Base-by-base conservation (phyloP, 2,113 vertebrate species). In the Echinops telfairi region DNA sequence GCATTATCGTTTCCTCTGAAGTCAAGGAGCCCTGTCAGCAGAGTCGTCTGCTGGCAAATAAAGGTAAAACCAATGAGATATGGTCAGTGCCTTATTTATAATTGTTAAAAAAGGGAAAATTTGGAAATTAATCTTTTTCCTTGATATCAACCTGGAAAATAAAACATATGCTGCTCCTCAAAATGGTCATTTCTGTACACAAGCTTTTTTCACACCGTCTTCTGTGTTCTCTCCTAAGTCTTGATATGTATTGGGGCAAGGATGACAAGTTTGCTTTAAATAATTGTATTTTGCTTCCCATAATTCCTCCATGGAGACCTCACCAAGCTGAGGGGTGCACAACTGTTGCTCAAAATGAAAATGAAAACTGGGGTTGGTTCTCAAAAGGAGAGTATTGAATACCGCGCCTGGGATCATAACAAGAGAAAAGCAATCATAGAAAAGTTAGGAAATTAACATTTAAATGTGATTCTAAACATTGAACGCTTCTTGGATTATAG, bases 1-100 rank as follows among this genome's bases (percentile, higher is more conserved):
- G 38, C 88, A 97, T 99, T 84, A 97, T 97, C 57, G 98, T 99
- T 98, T 99, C 99, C 0, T 99, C 99, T 93, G 99, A 99, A 95
- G 98, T 98, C 89, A 94, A 91, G 15, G 97, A 98, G 53, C 97
- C 98, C 66, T 98, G 98, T 94, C 92, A 5, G 86, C 98, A 96
- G 73, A 99, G 98, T 79, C 79, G 31, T 80, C 98, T 99, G 94
- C 96, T 99, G 58, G 98, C 98, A 97, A 99, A 99, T 96, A 98
- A 98, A 98, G 99, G 99, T 99, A 98, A 97, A 94, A 64, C 47
- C 15, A 17, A 36, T 16, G 25, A 20, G 29, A 83, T 53, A 23
- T 6, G 11, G 31, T 36, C 38, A 84, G 15, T 71, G 6, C 0
- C 40, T 76, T 84, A 4, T 82, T 90, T 91, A 25, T 31, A 19